Percentiles rank a stretch among this genome's conserved stretches.
phyloP scores from a whole-genome alignment of 2,113 vertebrate species.

The Canis aureus region DNA sequence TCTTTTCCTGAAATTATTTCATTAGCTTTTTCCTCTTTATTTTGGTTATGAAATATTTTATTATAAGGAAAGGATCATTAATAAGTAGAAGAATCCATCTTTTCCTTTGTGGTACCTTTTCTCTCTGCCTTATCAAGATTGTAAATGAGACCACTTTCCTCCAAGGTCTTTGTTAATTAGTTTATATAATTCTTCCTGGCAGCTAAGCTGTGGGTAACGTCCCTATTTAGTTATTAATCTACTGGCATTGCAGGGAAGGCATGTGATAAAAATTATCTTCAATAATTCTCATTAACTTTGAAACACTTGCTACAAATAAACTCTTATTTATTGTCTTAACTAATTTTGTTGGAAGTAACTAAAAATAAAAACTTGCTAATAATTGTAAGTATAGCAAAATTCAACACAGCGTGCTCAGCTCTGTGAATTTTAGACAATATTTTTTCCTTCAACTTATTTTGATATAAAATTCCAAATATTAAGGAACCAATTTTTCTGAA shows the following conservation, averaged over 20 bases:
- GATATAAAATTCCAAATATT: not conserved
- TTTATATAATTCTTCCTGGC: conserved; percentile 73
- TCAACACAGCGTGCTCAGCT: not conserved
- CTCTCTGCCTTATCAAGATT: not conserved
- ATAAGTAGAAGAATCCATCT: not conserved
- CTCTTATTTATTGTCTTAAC: conserved; percentile 58
- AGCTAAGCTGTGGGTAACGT: conserved; percentile 39
- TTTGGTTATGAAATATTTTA: conserved; percentile 10
- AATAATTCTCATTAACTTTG: conserved; percentile 73
- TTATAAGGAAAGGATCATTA: not conserved
- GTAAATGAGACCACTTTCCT: conserved; percentile 62
- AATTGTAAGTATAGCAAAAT: conserved; percentile 47
- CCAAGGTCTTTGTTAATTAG: conserved; percentile 66
- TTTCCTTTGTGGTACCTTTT: conserved; percentile 30
- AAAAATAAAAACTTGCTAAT: conserved; percentile 61
- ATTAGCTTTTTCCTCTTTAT: not conserved
- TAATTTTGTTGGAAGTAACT: conserved; percentile 59
- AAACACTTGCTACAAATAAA: conserved; percentile 33
- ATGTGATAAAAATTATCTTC: conserved; percentile 62
- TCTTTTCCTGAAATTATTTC: conserved; percentile 48
- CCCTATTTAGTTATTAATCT: conserved; percentile 67
- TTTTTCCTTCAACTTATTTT: not conserved
- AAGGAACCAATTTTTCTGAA: not conserved
- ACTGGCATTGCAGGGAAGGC: conserved; percentile 24
- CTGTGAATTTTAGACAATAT: conserved; percentile 27